These are phyloP conservation scores for Caenorhabditis sp. DNA, from an alignment of 2,888 invertebrate species.

Conservation along the genomic window DNA sequence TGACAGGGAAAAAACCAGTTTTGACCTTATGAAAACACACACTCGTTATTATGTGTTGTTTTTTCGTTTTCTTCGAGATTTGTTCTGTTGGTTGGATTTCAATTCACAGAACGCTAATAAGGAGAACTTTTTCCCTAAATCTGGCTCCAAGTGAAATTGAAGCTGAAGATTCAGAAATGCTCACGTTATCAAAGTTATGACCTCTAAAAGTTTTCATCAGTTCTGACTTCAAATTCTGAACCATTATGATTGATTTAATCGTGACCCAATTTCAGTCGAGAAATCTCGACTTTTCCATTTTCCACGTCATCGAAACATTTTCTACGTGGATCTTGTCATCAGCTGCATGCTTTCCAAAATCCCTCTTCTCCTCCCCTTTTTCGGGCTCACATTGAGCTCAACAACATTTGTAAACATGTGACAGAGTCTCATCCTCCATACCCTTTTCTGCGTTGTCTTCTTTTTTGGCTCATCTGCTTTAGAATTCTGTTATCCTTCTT, in stretches of 20 bases:
- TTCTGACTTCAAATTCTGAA: too few relatives aligned
- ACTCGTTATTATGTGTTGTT: background rate
- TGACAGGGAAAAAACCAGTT: conserved; percentile 16
- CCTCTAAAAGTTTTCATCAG: too few relatives aligned
- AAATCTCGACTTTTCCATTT: conserved; percentile 4
- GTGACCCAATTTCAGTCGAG: too few relatives aligned
- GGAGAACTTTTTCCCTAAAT: too few relatives aligned
- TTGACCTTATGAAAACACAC: conserved; percentile 16
- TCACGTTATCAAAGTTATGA: too few relatives aligned
- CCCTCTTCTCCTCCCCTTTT: background rate
- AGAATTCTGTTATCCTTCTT: conserved; percentile 25
- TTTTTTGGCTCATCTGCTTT: conserved; percentile 18
- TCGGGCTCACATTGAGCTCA: too few relatives aligned
- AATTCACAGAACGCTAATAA: too few relatives aligned
- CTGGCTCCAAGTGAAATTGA: too few relatives aligned
- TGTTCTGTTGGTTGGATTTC: too few relatives aligned
- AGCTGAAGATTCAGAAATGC: too few relatives aligned
- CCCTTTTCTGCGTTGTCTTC: conserved; percentile 17
- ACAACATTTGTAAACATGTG: conserved; percentile 39
- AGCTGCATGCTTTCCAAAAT: background rate
- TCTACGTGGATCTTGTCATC: conserved; percentile 1
- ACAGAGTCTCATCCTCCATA: conserved; percentile 15
- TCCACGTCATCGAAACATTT: background rate
- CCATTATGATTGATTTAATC: too few relatives aligned
- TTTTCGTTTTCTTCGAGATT: background rate